These are phyloP conservation scores for Patella ulyssiponensis DNA, from an alignment of 2,888 invertebrate genomes.

Conservation along the genomic window DNA sequence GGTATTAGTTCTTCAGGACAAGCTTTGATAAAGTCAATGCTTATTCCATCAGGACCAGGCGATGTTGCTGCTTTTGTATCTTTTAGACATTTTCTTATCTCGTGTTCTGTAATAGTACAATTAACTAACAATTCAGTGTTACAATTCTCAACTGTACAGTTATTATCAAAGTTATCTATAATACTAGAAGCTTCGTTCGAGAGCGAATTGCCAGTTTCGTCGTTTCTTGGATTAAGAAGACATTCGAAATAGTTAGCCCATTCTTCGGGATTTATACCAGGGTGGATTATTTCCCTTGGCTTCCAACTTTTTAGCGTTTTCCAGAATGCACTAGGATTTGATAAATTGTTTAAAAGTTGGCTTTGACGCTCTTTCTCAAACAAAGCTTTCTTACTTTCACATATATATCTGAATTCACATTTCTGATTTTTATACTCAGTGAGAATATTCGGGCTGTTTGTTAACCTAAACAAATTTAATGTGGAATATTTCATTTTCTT, in stretches of 20 bases:
- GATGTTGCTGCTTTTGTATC: neutral
- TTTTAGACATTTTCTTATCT: neutral
- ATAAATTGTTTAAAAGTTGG: neutral
- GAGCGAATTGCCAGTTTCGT: neutral
- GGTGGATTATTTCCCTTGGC: neutral
- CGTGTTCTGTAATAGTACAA: neutral
- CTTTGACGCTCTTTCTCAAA: neutral
- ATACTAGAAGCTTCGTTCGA: neutral
- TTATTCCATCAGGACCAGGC: neutral
- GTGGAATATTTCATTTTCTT: neutral
- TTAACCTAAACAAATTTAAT: neutral
- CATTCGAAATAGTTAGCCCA: neutral
- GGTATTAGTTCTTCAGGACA: neutral
- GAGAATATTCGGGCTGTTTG: neutral
- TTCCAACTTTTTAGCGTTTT: neutral
- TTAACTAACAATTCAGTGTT: neutral
- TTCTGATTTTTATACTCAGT: neutral
- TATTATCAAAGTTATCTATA: neutral
- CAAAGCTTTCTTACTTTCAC: neutral
- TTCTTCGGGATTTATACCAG: neutral
- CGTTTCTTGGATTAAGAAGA: neutral
- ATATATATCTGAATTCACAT: neutral
- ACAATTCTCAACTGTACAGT: neutral
- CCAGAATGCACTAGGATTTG: neutral
- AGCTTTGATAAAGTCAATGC: conserved; percentile 1